A percentile compares a stretch with the other conserved stretches of the same genome.
These are phyloP conservation scores for Clarias batrachus DNA, from an alignment of 2,113 vertebrate species.

Conservation along the genomic window DNA sequence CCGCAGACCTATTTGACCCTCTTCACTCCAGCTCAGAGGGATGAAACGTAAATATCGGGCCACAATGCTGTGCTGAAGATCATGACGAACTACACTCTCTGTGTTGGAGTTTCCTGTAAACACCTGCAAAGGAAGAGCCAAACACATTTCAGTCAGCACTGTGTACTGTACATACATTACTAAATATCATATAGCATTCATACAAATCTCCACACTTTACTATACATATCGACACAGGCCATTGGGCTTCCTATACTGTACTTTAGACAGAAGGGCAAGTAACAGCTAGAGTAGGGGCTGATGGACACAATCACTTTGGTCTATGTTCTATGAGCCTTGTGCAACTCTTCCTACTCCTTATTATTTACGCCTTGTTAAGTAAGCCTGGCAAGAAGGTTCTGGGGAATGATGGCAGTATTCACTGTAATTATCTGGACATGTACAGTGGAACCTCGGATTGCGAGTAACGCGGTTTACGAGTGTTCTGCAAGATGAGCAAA, in stretches of 20 bases:
- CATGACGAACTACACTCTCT: slow-evolving; percentile 87
- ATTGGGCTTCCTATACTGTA: no score
- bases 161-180: background rate
- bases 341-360: background rate
- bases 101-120: slow-evolving; percentile 94
- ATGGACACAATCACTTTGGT: background rate
- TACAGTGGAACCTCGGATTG: no score
- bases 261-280: no score
- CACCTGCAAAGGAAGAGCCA: slow-evolving; percentile 71
- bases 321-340: background rate
- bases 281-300: no score
- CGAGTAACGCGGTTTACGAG: no score
- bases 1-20: slow-evolving; percentile 89
- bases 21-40: slow-evolving; percentile 89
- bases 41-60: slow-evolving; percentile 87
- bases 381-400: background rate
- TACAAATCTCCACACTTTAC: background rate
- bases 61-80: slow-evolving; percentile 83
- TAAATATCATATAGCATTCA: background rate
- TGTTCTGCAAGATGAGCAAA: no score
- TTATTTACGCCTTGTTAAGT: background rate
- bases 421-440: no score
- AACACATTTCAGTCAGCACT: no score
- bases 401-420: background rate
- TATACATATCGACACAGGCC: no score